Conservation (phyloP, 2,113 vertebrate genomes). For the Sceloporus undulatus region DNA sequence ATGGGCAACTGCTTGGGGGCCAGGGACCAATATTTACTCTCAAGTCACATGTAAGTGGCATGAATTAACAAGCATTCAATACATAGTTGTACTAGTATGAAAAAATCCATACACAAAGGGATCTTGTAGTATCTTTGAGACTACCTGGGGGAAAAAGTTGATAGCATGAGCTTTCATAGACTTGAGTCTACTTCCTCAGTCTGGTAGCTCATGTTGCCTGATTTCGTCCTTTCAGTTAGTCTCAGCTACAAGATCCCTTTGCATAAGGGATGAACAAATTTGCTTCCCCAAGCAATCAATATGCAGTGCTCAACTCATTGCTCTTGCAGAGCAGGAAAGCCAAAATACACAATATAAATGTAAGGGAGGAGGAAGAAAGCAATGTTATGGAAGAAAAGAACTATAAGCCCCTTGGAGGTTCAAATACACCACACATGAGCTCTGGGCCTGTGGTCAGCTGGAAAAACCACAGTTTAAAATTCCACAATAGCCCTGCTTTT, state of each 20-base stretch:
- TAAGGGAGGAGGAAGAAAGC: conserved; percentile 42
- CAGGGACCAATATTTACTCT: no score
- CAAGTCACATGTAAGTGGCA: conserved; percentile 41
- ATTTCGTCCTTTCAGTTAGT: no score
- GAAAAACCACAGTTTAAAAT: conserved; percentile 79
- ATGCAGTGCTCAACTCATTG: neutral
- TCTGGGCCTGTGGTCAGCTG: conserved; percentile 75
- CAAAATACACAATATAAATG: conserved; percentile 55
- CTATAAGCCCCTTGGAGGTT: conserved; percentile 74
- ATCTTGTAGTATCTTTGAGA: no score
- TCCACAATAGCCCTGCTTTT: conserved; percentile 78
- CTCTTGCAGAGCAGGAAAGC: conserved; percentile 49
- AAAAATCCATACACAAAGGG: no score
- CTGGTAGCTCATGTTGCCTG: no score
- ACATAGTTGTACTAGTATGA: no score
- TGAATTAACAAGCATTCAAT: conserved; percentile 9
- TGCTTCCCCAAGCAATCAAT: conserved; percentile 20
- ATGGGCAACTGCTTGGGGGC: no score
- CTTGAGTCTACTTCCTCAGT: no score
- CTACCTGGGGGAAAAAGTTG: no score
- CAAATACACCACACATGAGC: conserved; percentile 75
- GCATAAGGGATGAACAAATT: neutral
- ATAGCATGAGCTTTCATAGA: no score
- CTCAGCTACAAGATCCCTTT: no score
- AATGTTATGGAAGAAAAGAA: conserved; percentile 74